Base-by-base conservation (phyloP, 2,797 vertebrate genomes). In the Sebastes matsubarae region DNA sequence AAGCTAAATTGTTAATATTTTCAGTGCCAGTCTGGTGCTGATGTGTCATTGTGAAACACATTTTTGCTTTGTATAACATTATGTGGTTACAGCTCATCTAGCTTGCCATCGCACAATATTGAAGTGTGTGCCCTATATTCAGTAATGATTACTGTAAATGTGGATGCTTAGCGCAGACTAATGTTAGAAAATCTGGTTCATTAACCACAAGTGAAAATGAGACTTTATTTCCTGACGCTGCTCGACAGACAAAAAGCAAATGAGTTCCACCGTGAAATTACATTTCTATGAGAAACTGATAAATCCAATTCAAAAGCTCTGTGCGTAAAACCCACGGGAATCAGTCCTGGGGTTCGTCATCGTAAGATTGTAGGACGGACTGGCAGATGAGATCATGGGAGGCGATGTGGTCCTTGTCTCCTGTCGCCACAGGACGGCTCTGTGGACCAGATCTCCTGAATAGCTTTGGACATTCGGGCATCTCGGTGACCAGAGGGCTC, bases 321-420 rank as follows among this genome's bases (percentile, higher is more conserved):
- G 61, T 27, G 32, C 5, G 22, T 50, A 79, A 36, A 75, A 52
- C 78, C 60, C 22, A 24, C 8, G 74, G 63, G 61, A 68, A 78
- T 78, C 50, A 20, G 63, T 70, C 52, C 50, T 36, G 3, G 8
- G 63, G 38, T 57, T 66, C 7, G 9, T 58, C 58, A 67, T 46
- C 55, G 72, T 12, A 63, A 58, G 64, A 63, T 8, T 82, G 64
- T 32, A 54, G 74, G 65, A 27, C 2, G n/a, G 76, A 74, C 22
- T 74, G 82, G 30, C 80, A 82, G 76, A 91, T 86, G 71, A 63
- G 74, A 88, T 77, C 54, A 68, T 34, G 36, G 30, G 38, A 70
- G 61, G 3, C 11, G 20, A 66, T 75, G 79, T 83, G 70, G 42
- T 16, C 25, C 81, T 70, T 54, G 54, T 81, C 67, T 75, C 22